Base-by-base conservation (phyloP, 2,797 vertebrate species). In the Psittacula derbiana region DNA sequence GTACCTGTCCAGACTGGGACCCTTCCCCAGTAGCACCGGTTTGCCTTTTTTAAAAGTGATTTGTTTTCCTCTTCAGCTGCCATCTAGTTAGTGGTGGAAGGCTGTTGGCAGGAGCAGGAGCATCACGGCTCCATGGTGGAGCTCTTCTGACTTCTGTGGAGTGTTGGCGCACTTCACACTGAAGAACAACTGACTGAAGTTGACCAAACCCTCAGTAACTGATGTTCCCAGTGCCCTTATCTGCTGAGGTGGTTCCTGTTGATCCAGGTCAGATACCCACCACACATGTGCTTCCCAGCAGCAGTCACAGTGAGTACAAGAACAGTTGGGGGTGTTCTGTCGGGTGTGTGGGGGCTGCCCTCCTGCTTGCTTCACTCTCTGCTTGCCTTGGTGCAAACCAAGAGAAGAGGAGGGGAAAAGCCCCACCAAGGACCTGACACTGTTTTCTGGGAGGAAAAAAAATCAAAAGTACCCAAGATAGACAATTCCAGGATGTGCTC, bases 121-220 rank as follows among this genome's bases (percentile, higher is more conserved):
- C 20, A 4, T n/a, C 4, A 0, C 7, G 12, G 44, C 8, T 53
- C 55, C 4, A 0, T 5, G 27, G 11, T 10, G n/a, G 28, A 61
- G 43, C 16, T 36, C n/a, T 38, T 50, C 43, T 0, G 2, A 5
- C n/a, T 46, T n/a, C 18, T 30, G 5, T 17, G n/a, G 49, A 33
- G 10, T 64, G 10, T 50, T 3, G 1, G 49, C 46, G 18, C 46
- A 5, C 2, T 19, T 60, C 40, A 8, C 14, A 11, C 1, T 1
- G 78, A 28, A 19, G 43, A 50, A 30, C 1, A 24, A 50, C 2
- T 30, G 55, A 52, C 18, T 44, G 10, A 20, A 84, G 30, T 55
- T 10, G 5, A 38, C 20, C 8, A 31, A 91, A 11, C 15, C 36
- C 41, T 27, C 11, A 5, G 1, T 40, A 46, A 16, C 44, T 18